phyloP scores from a whole-genome alignment of 2,797 vertebrate genomes.

The Peromyscus attwateri region DNA sequence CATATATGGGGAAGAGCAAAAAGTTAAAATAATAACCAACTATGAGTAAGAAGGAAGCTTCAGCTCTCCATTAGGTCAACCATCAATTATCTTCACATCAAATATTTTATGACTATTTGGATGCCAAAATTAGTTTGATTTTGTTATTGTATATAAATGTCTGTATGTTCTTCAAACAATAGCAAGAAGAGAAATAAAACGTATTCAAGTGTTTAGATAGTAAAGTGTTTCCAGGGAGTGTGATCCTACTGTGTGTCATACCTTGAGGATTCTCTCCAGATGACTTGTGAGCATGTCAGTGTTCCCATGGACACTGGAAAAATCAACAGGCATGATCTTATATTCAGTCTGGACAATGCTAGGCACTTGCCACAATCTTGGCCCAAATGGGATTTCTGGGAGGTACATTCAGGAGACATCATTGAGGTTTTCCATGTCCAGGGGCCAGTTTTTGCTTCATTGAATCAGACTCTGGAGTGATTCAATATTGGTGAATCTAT shows the following conservation, averaged over 20 bases:
- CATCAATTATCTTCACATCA: neutral
- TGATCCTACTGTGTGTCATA: neutral
- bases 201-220: neutral
- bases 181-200: conserved; percentile 6
- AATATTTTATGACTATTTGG: neutral
- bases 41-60: neutral
- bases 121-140: neutral
- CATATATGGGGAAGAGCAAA: neutral
- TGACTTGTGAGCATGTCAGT: conserved; percentile 15
- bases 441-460: conserved; percentile 5
- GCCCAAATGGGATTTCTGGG: conserved; percentile 10
- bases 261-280: conserved; percentile 51
- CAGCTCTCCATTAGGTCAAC: neutral
- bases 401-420: conserved; percentile 15
- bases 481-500: neutral
- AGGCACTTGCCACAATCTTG: conserved; percentile 64
- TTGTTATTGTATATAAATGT: neutral
- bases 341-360: conserved; percentile 52
- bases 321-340: conserved; percentile 36
- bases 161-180: neutral
- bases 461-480: conserved; percentile 30
- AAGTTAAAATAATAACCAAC: neutral
- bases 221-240: conserved; percentile 36
- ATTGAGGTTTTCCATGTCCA: conserved; percentile 52
- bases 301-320: conserved; percentile 9